A percentile compares a stretch with the other conserved stretches of the same genome.
Conservation (phyloP, 2,888 invertebrate species). For the Strigamia transsilvanica region DNA sequence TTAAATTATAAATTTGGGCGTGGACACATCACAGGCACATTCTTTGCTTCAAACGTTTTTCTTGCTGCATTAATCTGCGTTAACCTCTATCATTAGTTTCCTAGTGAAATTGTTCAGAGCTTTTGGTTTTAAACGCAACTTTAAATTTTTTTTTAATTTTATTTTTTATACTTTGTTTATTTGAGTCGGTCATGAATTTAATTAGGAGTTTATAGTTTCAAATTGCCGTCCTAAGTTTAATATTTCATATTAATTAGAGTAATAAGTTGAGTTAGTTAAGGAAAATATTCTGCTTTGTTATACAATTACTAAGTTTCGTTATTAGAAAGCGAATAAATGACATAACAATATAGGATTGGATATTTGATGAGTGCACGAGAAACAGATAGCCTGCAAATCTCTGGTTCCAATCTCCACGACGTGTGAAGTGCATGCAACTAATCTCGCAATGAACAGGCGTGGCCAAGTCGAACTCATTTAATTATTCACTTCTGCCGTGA, state of each 20-base stretch:
- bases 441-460: slow-evolving; percentile 49
- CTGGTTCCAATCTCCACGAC: slow-evolving; percentile 49
- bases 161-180: background rate
- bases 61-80: slow-evolving; percentile 30
- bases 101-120: background rate
- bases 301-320: no score
- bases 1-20: slow-evolving; percentile 12
- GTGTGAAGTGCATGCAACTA: slow-evolving; percentile 49
- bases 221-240: background rate
- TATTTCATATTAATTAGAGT: background rate
- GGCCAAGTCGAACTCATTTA: slow-evolving; percentile 48
- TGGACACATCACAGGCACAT: slow-evolving; percentile 2
- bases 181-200: background rate
- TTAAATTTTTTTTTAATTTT: background rate
- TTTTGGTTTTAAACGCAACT: background rate
- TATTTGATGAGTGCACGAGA: slow-evolving; percentile 27
- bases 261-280: background rate
- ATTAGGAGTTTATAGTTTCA: background rate
- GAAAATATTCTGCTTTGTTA: no score
- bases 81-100: slow-evolving; percentile 32
- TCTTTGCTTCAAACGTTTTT: slow-evolving; percentile 29
- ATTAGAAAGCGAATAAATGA: background rate
- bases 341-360: background rate
- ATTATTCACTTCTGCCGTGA: slow-evolving; percentile 43
- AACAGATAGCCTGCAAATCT: slow-evolving; percentile 42